A percentile compares a stretch with the other conserved stretches of the same genome.
Conservation (phyloP, 2,113 vertebrate species). For the Taxidea taxus region DNA sequence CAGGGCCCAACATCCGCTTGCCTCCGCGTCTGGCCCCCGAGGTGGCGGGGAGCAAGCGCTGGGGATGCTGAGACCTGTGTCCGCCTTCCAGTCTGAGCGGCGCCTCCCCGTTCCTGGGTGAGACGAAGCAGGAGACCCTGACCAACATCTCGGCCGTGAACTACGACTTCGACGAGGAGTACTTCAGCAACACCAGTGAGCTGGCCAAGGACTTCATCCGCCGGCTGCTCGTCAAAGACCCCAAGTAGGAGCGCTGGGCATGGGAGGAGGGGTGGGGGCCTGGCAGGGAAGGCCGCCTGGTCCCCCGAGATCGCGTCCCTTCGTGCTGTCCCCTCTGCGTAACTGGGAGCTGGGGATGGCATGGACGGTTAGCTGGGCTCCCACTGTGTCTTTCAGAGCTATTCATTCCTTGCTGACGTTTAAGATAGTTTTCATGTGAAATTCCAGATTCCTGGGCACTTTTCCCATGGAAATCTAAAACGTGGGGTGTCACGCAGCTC, state of each 20-base stretch:
- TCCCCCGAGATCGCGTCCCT: background rate
- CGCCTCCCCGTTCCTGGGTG: conserved; percentile 95
- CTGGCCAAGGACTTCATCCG: conserved; percentile 99
- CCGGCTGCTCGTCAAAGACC: conserved; percentile 95
- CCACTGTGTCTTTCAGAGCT: background rate
- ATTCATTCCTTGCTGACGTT: background rate
- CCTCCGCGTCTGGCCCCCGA: rapidly evolving
- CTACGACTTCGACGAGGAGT: conserved; percentile 98
- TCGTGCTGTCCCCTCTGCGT: rapidly evolving
- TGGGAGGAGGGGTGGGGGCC: background rate
- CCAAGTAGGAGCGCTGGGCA: conserved; percentile 85
- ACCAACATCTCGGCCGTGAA: conserved; percentile 98
- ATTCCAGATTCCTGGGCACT: background rate
- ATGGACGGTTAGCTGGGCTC: background rate
- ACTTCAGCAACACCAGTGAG: conserved; percentile 97
- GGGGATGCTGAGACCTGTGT: background rate
- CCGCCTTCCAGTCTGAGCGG: conserved; percentile 87
- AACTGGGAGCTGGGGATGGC: rapidly evolving
- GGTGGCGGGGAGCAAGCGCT: rapidly evolving
- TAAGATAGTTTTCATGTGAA: background rate
- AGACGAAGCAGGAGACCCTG: conserved; percentile 97
- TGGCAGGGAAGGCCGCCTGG: background rate
- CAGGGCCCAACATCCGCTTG: rapidly evolving
- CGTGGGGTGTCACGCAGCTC: rapidly evolving
- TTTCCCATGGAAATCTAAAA: background rate